These are phyloP conservation scores for Actinostola sp. DNA, from an alignment of 92 coral and sea anemone species.

Conservation along the genomic window DNA sequence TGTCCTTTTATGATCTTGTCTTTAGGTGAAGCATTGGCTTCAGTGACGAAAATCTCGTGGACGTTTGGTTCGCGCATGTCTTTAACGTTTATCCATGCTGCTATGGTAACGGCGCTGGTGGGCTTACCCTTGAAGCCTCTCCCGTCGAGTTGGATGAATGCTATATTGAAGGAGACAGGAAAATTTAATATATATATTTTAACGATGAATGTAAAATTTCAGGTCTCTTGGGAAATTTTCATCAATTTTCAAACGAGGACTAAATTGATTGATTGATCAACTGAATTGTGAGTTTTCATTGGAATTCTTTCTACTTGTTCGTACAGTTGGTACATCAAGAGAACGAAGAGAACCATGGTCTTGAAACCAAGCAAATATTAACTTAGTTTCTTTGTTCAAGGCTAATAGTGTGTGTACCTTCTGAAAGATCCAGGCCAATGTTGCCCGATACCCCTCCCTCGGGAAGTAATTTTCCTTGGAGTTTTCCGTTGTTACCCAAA, in stretches of 20 bases:
- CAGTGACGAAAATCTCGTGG: conserved; percentile 72
- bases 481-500: conserved; percentile 80
- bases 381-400: too few species aligned
- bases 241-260: too few species aligned
- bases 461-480: conserved; percentile 62
- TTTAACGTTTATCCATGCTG: conserved; percentile 81
- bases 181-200: too few species aligned
- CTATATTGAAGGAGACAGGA: not conserved
- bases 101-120: conserved; percentile 73
- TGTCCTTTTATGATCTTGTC: conserved; percentile 57
- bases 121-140: conserved; percentile 79
- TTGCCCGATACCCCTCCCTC: conserved; percentile 73
- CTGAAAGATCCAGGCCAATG: conserved; percentile 76
- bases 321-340: too few species aligned
- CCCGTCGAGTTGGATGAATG: conserved; percentile 76
- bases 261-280: not conserved
- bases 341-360: too few species aligned
- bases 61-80: conserved; percentile 66
- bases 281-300: too few species aligned
- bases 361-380: too few species aligned
- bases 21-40: conserved; percentile 35
- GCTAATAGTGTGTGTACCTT: conserved; percentile 35
- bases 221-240: too few species aligned
- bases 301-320: too few species aligned
- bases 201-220: too few species aligned